A percentile compares a stretch with the other conserved stretches of the same genome.
Conservation (phyloP, 2,113 vertebrate species). For the Struthio camelus region DNA sequence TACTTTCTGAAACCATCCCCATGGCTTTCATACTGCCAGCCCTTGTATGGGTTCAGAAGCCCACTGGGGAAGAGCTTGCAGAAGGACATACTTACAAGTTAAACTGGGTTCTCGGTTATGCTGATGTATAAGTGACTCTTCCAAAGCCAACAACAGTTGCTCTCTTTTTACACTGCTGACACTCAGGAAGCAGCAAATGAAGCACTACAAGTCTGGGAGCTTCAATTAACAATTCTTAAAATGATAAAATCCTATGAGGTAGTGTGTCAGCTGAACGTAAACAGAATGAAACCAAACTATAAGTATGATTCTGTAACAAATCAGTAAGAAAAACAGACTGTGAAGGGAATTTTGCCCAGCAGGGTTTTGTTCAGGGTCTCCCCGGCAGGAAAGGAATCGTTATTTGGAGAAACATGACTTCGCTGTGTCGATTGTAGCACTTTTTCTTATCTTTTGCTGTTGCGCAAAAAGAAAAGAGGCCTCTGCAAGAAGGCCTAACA, state of each 20-base stretch:
- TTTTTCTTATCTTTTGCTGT: constrained; percentile 30
- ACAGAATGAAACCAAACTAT: background rate
- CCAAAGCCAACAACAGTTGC: background rate
- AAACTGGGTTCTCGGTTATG: background rate
- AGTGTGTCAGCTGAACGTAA: background rate
- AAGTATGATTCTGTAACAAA: background rate
- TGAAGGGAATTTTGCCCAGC: constrained; percentile 15
- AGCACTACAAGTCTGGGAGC: background rate
- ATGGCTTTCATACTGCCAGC: background rate
- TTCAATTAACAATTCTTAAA: background rate
- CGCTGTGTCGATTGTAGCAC: background rate
- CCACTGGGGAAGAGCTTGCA: background rate
- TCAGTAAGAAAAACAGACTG: background rate
- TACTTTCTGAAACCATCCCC: background rate
- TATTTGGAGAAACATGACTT: background rate
- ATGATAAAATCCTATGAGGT: background rate
- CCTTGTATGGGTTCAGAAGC: background rate
- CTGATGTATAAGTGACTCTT: background rate
- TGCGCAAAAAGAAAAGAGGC: background rate
- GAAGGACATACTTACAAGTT: background rate
- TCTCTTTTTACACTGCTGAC: background rate
- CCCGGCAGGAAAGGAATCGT: background rate
- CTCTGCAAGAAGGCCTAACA: background rate
- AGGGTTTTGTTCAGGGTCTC: too few species aligned
- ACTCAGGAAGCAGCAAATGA: background rate